These are phyloP conservation scores for Drosophila koepferae DNA, from an alignment of 2,888 invertebrate species.

Conservation along the genomic window DNA sequence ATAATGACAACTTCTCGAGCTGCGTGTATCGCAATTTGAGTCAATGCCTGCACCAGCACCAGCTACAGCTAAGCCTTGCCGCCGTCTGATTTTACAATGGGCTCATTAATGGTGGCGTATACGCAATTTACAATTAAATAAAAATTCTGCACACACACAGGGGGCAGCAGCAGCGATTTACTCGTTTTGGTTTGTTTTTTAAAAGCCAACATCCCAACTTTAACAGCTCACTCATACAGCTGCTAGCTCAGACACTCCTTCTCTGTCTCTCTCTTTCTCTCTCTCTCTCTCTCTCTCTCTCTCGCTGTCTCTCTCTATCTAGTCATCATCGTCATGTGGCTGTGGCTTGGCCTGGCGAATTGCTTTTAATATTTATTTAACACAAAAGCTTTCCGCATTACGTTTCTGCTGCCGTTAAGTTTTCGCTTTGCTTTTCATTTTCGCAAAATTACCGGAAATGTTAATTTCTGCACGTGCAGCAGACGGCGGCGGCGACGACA, in stretches of 20 bases:
- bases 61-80: constrained; percentile 44
- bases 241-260: not conserved
- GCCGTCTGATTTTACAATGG: constrained; percentile 60
- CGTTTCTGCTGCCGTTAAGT: constrained; percentile 76
- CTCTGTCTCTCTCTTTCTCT: not conserved
- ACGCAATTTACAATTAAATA: constrained; percentile 80
- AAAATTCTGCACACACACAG: constrained; percentile 45
- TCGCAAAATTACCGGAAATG: constrained; percentile 81
- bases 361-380: constrained; percentile 80
- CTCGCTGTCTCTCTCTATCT: constrained; percentile 7
- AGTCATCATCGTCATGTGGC: constrained; percentile 47
- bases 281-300: not conserved
- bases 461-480: constrained; percentile 81
- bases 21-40: constrained; percentile 15
- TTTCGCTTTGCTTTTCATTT: constrained; percentile 81
- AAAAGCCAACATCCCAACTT: constrained; percentile 61
- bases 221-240: constrained; percentile 44
- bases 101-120: constrained; percentile 76
- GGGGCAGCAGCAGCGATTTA: constrained; percentile 46
- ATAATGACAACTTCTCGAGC: constrained; percentile 72
- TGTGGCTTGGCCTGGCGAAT: constrained; percentile 62
- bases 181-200: constrained; percentile 55
- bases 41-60: constrained; percentile 20
- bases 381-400: constrained; percentile 78
- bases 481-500: constrained; percentile 35